Evolutionary conservation across 2,797 vertebrate genomes (phyloP), one percentile per base, ranked within the genome.

Genomic region (Tokudaia muenninki): DNA sequence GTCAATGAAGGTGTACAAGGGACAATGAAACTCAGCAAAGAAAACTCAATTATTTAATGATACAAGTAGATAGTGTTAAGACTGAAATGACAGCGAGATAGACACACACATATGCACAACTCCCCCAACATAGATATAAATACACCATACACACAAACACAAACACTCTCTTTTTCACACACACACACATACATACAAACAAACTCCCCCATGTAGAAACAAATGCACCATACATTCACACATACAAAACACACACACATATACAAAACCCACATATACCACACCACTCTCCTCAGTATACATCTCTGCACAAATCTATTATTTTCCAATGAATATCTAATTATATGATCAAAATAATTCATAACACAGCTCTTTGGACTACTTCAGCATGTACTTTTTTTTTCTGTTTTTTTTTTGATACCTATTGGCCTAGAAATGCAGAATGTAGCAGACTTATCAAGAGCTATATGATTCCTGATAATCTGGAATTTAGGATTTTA

Each of bases 351-450:
- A 74, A 87, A 88, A 84, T 50, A 8, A 13, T 16, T 79, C 1
- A 72, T 21, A 67, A 72, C 16, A 72, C 67, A 72, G n/a, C 8
- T 50, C 55, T 29, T n/a, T 34, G 19, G 31, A 57, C 57, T 83
- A 65, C 79, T 93, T 89, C 12, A 34, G 13, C 63, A 67, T 87
- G 1, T 21, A 59, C 65, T 81, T 72, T 90, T 75, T 47, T 75
- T 83, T 87, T 90, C 65, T 59, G 41, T 74, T 90, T 95, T 24
- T 24, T 92, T 47, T 95, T 74, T 81, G 75, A 88, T 65, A 86
- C 57, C 16, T 79, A 77, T 59, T 95, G 80, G 87, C 61, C 11
- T 92, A 78, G 55, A 92, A 63, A 82, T 34, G 78, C 14, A 87
- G 21, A 95, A 6, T 77, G 7, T 4, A 90, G 1, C 11, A 31